Percentiles rank a stretch among this genome's conserved stretches.
Evolutionary conservation across 2,113 vertebrate genomes (phyloP).

Genomic region (Gallinago media): DNA sequence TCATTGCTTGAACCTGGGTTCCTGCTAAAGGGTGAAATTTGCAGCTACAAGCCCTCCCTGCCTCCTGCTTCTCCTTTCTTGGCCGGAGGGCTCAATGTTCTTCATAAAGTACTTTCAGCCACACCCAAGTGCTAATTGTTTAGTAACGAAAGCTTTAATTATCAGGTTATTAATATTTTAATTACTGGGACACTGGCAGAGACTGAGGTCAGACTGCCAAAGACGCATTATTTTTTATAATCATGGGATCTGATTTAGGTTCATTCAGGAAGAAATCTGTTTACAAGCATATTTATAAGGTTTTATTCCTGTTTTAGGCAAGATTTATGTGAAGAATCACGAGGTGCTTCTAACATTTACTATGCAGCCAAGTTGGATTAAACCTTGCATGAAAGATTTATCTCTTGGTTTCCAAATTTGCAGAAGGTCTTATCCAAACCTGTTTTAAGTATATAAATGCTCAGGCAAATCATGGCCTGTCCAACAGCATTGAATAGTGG

Average conservation of each 20-base stretch:
- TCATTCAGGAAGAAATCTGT: neutral
- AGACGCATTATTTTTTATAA: neutral
- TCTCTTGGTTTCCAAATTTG: conserved; percentile 30
- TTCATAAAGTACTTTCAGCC: neutral
- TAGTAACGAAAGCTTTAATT: conserved; percentile 36
- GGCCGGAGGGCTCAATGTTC: neutral
- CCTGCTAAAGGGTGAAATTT: neutral
- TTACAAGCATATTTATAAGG: conserved; percentile 8
- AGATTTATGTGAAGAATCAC: conserved; percentile 14
- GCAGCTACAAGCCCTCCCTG: neutral
- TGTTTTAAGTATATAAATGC: neutral
- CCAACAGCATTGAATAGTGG: too few species aligned
- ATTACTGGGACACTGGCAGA: neutral
- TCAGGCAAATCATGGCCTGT: conserved; percentile 4
- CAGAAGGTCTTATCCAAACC: conserved; percentile 34
- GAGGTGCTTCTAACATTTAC: neutral
- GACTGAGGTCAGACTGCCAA: neutral
- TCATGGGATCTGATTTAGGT: neutral
- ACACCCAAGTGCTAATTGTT: conserved; percentile 33
- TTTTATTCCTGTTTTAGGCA: conserved; percentile 13
- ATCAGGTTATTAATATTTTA: neutral
- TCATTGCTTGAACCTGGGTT: neutral
- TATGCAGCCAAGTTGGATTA: conserved; percentile 10
- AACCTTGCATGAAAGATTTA: conserved; percentile 23
- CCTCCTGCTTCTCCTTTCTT: neutral